Evolutionary conservation across 2,113 vertebrate genomes (phyloP).

Genomic region (Oriolus oriolus): DNA sequence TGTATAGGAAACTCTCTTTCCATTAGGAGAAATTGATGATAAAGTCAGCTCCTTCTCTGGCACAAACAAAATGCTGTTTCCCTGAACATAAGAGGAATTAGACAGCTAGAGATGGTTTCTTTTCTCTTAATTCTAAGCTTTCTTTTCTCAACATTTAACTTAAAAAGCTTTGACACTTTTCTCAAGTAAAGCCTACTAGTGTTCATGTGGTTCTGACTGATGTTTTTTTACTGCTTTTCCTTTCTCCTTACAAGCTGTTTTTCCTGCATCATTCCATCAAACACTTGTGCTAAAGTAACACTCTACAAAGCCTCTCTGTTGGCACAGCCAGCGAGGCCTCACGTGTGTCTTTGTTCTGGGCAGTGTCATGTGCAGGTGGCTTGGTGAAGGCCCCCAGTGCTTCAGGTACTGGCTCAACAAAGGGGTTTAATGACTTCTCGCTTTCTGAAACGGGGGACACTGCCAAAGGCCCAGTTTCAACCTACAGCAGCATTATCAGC

Average conservation of each 20-base stretch:
- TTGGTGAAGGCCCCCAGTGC: not conserved
- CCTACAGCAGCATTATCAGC: not conserved
- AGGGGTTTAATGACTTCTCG: not conserved
- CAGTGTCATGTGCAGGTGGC: not conserved
- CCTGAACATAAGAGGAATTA: not conserved
- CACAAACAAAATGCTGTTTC: not conserved
- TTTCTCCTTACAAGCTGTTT: not conserved
- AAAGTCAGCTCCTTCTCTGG: not conserved
- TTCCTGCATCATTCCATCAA: not conserved
- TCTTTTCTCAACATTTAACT: not conserved
- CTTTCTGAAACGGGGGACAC: not conserved
- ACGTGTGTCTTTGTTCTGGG: not conserved
- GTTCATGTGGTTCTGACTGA: not conserved
- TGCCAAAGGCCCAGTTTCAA: not conserved
- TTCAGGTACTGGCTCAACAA: not conserved
- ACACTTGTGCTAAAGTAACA: not conserved
- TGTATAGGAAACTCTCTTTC: not conserved
- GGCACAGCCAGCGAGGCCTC: not conserved
- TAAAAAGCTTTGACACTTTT: not conserved
- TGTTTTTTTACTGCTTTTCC: not conserved
- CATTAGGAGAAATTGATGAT: not conserved
- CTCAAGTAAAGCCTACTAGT: not conserved
- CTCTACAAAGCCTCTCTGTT: not conserved
- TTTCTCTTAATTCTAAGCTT: not conserved
- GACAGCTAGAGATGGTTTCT: conserved; percentile 1